Evolutionary conservation across 2,888 invertebrate genomes (phyloP), one percentile per base, ranked within the genome.

Genomic region (Thereva unica): DNA sequence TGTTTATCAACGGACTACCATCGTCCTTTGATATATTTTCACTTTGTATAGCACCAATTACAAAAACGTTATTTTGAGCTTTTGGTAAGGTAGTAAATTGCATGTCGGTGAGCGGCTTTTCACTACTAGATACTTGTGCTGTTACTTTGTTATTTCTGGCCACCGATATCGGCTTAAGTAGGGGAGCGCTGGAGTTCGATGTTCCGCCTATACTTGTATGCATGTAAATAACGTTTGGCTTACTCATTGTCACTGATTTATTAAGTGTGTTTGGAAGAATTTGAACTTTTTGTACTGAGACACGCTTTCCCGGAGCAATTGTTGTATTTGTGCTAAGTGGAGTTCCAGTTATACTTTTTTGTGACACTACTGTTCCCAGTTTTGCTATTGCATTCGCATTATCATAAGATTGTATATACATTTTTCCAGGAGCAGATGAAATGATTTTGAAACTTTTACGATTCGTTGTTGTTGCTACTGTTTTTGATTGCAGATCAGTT

Each of bases 241-340:
- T 79, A 23, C 71, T 67, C 9, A 73, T 63, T n/a, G 68, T 63
- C 37, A 73, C 66, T 52, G 69, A 65, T 52, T 72, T 69, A 23
- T 34, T 64, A 34, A 10, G 37, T 35, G 77, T 73, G 3, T 75
- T 74, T 45, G 78, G 75, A 44, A 80, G 71, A 57, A 80, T 74
- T 68, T 80, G 79, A 68, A 80, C 76, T 67, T 80, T 80, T 64
- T 80, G 80, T 74, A 80, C 76, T 47, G 78, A 76, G 49, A 79
- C 73, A 9, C 79, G 75, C 50, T 75, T 76, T 41, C 47, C 44
- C 1, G 69, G 41, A n/a, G 70, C 67, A 3, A 70, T 57, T 12
- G 50, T 5, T 23, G 40, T 47, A 7, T 52, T 53, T 40, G 42
- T 41, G 3, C 12, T 23, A 10, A 34, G 50, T n/a, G 54, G 49